These are phyloP conservation scores for Chromoteleia sp. DNA, from an alignment of 2,888 invertebrate genomes.

Conservation along the genomic window DNA sequence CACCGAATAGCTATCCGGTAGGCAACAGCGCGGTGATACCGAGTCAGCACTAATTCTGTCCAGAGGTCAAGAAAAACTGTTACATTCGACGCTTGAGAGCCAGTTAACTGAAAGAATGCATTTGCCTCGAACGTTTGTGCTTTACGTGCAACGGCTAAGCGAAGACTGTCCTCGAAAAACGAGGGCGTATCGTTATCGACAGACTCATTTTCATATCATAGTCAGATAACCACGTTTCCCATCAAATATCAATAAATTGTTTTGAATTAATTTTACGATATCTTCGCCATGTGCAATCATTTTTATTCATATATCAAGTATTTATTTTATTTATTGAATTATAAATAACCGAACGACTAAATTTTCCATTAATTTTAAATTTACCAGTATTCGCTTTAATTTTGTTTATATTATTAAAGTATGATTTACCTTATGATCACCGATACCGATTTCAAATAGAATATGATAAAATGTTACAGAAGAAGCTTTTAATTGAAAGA, in stretches of 20 bases:
- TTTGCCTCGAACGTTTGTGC: slow-evolving; percentile 41
- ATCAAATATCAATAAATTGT: background rate
- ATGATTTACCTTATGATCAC: too few relatives aligned
- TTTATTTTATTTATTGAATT: too few relatives aligned
- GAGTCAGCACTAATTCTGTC: slow-evolving; percentile 63
- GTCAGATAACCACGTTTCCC: slow-evolving; percentile 5
- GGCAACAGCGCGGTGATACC: slow-evolving; percentile 40
- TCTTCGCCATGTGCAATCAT: too few relatives aligned
- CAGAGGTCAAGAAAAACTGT: slow-evolving; percentile 60
- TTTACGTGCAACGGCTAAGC: slow-evolving; percentile 14
- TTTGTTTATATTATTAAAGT: too few relatives aligned
- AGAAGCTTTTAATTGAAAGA: too few relatives aligned
- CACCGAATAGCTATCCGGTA: slow-evolving; percentile 43
- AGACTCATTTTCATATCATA: slow-evolving; percentile 29
- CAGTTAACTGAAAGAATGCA: slow-evolving; percentile 57
- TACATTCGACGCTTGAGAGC: slow-evolving; percentile 53
- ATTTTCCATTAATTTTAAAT: too few relatives aligned
- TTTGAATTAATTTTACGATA: background rate
- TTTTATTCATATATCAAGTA: too few relatives aligned
- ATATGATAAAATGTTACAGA: too few relatives aligned
- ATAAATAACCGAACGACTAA: too few relatives aligned
- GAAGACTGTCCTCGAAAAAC: slow-evolving; percentile 18
- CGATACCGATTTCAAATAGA: too few relatives aligned
- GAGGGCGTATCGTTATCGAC: slow-evolving; percentile 18
- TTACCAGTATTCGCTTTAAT: too few relatives aligned